Conservation (phyloP, 2,797 vertebrate species). For the Syngnathus acus region DNA sequence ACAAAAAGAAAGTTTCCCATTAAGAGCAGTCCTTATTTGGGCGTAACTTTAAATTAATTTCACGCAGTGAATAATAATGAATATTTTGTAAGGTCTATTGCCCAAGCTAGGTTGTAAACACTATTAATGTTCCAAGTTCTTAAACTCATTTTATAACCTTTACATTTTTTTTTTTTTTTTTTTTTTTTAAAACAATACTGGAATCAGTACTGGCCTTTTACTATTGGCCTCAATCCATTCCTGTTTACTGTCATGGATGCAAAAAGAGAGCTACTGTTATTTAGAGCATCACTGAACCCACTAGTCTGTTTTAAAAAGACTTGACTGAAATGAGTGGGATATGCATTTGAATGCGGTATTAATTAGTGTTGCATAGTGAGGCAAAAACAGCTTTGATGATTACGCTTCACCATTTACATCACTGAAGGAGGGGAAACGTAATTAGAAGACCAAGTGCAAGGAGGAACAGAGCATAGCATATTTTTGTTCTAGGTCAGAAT, state of each 20-base stretch:
- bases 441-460: constrained; percentile 48
- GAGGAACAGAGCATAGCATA: neutral
- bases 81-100: neutral
- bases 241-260: constrained; percentile 25
- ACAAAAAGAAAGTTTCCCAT: neutral
- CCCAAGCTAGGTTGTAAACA: neutral
- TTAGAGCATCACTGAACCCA: constrained; percentile 28
- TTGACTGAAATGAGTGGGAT: constrained; percentile 37
- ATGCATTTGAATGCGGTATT: constrained; percentile 49
- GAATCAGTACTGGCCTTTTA: constrained; percentile 25
- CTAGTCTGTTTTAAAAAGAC: constrained; percentile 26
- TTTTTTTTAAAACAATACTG: constrained; percentile 11
- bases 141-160: neutral
- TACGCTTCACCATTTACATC: constrained; percentile 60
- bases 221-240: constrained; percentile 5
- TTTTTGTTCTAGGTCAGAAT: constrained; percentile 23
- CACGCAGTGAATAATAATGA: neutral
- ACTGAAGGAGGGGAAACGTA: constrained; percentile 54
- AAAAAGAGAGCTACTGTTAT: constrained; percentile 34
- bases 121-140: neutral
- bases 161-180: neutral
- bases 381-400: constrained; percentile 63
- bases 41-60: neutral
- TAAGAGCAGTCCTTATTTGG: neutral
- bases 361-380: constrained; percentile 54